A percentile compares a stretch with the other conserved stretches of the same genome.
Conservation (phyloP, 2,888 invertebrate genomes). For the Serrognathus titanus region DNA sequence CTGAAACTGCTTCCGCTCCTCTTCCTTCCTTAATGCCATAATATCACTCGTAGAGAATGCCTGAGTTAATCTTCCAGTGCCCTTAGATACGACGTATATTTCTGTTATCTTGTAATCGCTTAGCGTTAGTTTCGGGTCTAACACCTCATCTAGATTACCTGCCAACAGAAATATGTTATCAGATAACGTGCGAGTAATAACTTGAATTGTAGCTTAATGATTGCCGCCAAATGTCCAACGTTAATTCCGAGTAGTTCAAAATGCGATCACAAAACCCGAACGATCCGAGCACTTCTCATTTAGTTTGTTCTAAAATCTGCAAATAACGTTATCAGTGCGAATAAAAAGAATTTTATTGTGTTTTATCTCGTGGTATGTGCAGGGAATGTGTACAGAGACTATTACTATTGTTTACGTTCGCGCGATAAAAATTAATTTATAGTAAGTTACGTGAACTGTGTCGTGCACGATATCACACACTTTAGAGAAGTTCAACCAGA, state of each 20-base stretch:
- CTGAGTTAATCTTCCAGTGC: slow-evolving; percentile 51
- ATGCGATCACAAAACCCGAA: neutral
- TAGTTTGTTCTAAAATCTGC: no score
- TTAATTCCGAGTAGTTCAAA: neutral
- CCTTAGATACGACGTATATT: slow-evolving; percentile 58
- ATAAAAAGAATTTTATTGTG: no score
- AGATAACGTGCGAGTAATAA: neutral
- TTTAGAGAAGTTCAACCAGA: no score
- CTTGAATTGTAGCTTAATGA: no score
- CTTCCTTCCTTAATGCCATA: slow-evolving; percentile 57
- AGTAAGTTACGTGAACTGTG: no score
- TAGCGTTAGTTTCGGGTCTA: slow-evolving; percentile 57
- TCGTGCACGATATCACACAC: no score
- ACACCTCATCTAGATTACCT: slow-evolving; percentile 59
- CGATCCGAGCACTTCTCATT: no score
- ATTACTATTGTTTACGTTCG: no score
- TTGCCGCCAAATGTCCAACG: no score
- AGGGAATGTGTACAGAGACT: no score
- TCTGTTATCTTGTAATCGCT: slow-evolving; percentile 65
- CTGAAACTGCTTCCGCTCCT: slow-evolving; percentile 55
- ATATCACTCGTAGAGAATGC: slow-evolving; percentile 50
- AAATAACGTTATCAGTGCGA: neutral
- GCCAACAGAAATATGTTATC: slow-evolving; percentile 26
- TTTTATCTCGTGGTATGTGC: no score
- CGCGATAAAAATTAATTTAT: no score